Conservation (phyloP, 2,888 invertebrate species). For the Globia sparganii region DNA sequence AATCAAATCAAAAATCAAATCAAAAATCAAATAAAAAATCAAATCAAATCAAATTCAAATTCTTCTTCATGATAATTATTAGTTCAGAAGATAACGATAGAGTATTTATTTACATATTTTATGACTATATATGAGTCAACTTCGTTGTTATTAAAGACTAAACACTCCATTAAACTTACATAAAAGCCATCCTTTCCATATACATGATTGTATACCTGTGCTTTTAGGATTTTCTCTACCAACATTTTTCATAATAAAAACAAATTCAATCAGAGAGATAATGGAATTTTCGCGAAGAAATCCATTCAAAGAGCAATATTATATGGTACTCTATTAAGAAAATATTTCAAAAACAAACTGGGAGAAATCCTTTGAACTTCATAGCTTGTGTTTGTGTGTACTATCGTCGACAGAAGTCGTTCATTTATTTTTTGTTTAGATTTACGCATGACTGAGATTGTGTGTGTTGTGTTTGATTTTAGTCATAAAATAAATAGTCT, state of each 20-base stretch:
- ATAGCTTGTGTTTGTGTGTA: slow-evolving; percentile 33
- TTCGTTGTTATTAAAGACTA: background rate
- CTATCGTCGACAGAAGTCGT: slow-evolving; percentile 19
- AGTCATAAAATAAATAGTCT: background rate
- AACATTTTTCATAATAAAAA: slow-evolving; percentile 48
- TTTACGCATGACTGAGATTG: background rate
- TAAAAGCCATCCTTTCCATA: background rate
- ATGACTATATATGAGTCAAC: background rate
- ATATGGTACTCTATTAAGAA: slow-evolving; percentile 51
- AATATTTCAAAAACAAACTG: slow-evolving; percentile 59
- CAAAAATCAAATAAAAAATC: too few relatives aligned
- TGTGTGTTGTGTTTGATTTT: background rate
- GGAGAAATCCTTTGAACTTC: slow-evolving; percentile 55
- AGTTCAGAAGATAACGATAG: background rate
- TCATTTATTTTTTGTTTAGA: slow-evolving; percentile 14
- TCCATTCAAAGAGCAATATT: slow-evolving; percentile 49
- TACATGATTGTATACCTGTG: background rate
- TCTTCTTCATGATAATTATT: too few relatives aligned
- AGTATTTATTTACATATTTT: background rate
- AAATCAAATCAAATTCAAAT: too few relatives aligned
- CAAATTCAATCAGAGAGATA: slow-evolving; percentile 60
- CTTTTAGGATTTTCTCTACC: slow-evolving; percentile 11
- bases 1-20: too few relatives aligned
- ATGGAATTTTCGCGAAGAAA: slow-evolving; percentile 58
- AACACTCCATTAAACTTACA: slow-evolving; percentile 12